Percentiles rank a stretch among this genome's conserved stretches.
Conservation (phyloP, 2,888 invertebrate genomes). For the Diarsia mendica region DNA sequence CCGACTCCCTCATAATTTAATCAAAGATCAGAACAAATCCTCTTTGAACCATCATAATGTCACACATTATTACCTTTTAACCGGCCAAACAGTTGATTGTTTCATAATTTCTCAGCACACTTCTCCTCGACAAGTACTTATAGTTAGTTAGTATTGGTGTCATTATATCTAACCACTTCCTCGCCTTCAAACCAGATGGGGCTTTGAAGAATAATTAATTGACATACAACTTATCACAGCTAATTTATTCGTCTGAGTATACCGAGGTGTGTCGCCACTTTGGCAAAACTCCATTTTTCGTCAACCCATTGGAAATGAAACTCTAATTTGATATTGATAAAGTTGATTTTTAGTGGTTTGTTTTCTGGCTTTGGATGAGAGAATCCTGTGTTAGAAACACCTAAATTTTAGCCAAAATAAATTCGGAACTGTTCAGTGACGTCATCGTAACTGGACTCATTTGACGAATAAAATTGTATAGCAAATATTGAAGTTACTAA, state of each 20-base stretch:
- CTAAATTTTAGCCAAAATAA: constrained; percentile 88
- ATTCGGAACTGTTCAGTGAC: constrained; percentile 80
- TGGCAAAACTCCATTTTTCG: constrained; percentile 84
- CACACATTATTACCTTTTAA: constrained; percentile 10
- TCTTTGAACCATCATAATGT: constrained; percentile 40
- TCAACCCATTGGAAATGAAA: constrained; percentile 62
- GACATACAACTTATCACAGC: constrained; percentile 89
- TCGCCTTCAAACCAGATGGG: constrained; percentile 84
- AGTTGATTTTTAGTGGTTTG: constrained; percentile 58
- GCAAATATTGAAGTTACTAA: constrained; percentile 66
- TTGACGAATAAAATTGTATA: constrained; percentile 71
- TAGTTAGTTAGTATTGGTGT: constrained; percentile 71
- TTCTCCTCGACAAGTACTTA: constrained; percentile 54
- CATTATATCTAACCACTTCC: constrained; percentile 78
- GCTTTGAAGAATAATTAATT: constrained; percentile 91
- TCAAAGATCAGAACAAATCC: constrained; percentile 8
- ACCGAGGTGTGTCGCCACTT: constrained; percentile 86
- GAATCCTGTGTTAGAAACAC: constrained; percentile 76
- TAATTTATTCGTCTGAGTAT: constrained; percentile 89
- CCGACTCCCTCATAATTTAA: background rate
- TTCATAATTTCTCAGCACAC: constrained; percentile 45
- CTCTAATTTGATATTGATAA: constrained; percentile 54
- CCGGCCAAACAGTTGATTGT: constrained; percentile 54
- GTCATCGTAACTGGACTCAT: constrained; percentile 80
- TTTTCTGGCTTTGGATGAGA: constrained; percentile 76